Evolutionary conservation across 2,113 vertebrate genomes (phyloP), one percentile per base, ranked within the genome.

Genomic region (Pundamilia nyererei): DNA sequence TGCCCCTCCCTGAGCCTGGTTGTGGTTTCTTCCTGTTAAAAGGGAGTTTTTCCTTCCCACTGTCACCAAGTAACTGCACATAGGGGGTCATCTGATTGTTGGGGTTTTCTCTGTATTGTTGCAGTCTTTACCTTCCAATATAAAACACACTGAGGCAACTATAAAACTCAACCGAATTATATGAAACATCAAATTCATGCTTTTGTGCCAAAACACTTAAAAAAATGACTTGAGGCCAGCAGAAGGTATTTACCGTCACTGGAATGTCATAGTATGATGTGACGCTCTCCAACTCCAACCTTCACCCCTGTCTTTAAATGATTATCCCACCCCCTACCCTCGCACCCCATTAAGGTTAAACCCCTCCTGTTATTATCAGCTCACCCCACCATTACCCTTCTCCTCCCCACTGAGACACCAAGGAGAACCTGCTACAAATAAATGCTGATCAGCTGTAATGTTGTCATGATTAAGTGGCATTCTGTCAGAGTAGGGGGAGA

Each of bases 341-440:
- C 54, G 35, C 81, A 88, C 89, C 79, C 81, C 70, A 92, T 93
- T 90, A 89, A 89, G 82, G 81, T 89, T 84, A 88, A 93, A 84
- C 68, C 58, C 26, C 68, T 81, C 82, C 87, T 79, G 70, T 81
- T 87, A 92, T 93, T 92, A 93, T 89, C 77, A 90, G 40, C 80
- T 90, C 85, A 82, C 53, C 87, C 92, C 56, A 77, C 87, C 86
- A 89, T 96, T 95, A 94, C 86, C 90, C 93, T 91, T 87, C 87
- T 40, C 70, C 87, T 83, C 86, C 91, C 93, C 87, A 89, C 91
- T 92, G 91, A 79, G 91, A 91, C 12, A 17, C 87, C 86, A 92
- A 94, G 89, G 90, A 94, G 92, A 94, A 85, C 38, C 88, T 83
- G 90, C 47, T 90, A 91, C 82, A 80, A 75, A 82, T 80, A 87